A percentile compares a stretch with the other conserved stretches of the same genome.
These are phyloP conservation scores for Hylyphantes graminicola DNA, from an alignment of 1,140 invertebrate genomes.

Conservation along the genomic window DNA sequence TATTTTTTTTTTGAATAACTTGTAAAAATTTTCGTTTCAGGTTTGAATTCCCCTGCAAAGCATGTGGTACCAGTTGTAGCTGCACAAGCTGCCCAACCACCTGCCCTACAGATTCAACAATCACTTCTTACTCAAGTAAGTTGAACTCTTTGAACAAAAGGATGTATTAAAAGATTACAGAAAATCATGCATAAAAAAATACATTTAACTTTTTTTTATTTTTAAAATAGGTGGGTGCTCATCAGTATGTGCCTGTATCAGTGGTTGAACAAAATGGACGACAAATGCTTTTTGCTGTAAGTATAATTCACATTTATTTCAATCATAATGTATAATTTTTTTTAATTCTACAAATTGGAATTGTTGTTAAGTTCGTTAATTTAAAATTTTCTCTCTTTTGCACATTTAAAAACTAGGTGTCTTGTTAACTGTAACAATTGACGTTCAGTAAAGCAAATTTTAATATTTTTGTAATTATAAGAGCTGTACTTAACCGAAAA, in stretches of 20 bases:
- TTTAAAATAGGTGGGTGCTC: slow-evolving; percentile 69
- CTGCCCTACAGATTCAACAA: slow-evolving; percentile 72
- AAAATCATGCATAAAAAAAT: too few relatives aligned
- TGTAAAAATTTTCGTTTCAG: slow-evolving; percentile 52
- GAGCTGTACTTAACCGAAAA: too few relatives aligned
- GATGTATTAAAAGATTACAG: too few relatives aligned
- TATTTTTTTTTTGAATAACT: too few relatives aligned
- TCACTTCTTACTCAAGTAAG: slow-evolving; percentile 69
- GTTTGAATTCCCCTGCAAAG: slow-evolving; percentile 83
- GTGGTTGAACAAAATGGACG: slow-evolving; percentile 79
- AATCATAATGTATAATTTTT: background rate
- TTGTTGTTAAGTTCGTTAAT: too few relatives aligned
- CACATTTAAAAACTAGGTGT: too few relatives aligned
- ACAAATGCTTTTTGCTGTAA: slow-evolving; percentile 71
- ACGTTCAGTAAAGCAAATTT: too few relatives aligned
- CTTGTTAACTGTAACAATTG: too few relatives aligned
- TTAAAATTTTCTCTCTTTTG: too few relatives aligned
- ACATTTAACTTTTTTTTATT: background rate
- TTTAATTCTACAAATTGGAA: background rate
- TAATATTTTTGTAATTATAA: too few relatives aligned
- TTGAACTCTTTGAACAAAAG: background rate
- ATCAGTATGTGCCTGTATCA: slow-evolving; percentile 88
- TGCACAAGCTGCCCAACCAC: slow-evolving; percentile 74
- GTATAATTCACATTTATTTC: slow-evolving; percentile 39
- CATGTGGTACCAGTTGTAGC: slow-evolving; percentile 86